Evolutionary conservation across 2,888 invertebrate species (phyloP).

Genomic region (Abrostola tripartita): DNA sequence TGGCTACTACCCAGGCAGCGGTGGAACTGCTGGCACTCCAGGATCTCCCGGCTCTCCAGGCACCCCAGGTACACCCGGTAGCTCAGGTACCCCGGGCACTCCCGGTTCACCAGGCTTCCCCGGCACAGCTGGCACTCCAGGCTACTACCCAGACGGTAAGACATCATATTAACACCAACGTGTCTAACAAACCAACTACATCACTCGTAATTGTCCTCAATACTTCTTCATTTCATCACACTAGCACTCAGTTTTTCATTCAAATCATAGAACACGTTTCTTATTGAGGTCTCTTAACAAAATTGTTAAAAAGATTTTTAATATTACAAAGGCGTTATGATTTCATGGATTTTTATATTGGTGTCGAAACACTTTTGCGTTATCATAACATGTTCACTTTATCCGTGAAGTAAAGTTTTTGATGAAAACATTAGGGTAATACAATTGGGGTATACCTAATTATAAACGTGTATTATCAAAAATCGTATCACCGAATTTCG

Average conservation of each 20-base stretch:
- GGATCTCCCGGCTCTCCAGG: slow-evolving; percentile 59
- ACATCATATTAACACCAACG: slow-evolving; percentile 32
- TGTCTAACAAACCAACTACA: neutral
- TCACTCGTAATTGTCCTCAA: neutral
- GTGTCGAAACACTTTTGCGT: too few relatives aligned
- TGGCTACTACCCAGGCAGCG: slow-evolving; percentile 54
- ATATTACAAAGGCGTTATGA: too few relatives aligned
- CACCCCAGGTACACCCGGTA: slow-evolving; percentile 55
- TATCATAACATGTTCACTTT: too few relatives aligned
- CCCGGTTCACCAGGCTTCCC: slow-evolving; percentile 67
- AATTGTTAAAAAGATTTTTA: too few relatives aligned
- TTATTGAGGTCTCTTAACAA: too few relatives aligned
- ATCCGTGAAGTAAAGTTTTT: too few relatives aligned
- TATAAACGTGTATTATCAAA: too few relatives aligned
- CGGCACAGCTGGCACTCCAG: slow-evolving; percentile 59
- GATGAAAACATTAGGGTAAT: too few relatives aligned
- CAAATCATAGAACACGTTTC: too few relatives aligned
- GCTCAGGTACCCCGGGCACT: slow-evolving; percentile 68
- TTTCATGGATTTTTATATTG: too few relatives aligned
- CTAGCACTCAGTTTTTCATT: neutral
- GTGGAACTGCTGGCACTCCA: slow-evolving; percentile 41
- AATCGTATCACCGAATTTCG: too few relatives aligned
- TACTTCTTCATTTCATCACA: neutral
- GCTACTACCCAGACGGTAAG: slow-evolving; percentile 61
- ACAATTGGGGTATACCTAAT: too few relatives aligned